phyloP scores from a whole-genome alignment of 2,888 invertebrate genomes.

The Epinotia ramella region DNA sequence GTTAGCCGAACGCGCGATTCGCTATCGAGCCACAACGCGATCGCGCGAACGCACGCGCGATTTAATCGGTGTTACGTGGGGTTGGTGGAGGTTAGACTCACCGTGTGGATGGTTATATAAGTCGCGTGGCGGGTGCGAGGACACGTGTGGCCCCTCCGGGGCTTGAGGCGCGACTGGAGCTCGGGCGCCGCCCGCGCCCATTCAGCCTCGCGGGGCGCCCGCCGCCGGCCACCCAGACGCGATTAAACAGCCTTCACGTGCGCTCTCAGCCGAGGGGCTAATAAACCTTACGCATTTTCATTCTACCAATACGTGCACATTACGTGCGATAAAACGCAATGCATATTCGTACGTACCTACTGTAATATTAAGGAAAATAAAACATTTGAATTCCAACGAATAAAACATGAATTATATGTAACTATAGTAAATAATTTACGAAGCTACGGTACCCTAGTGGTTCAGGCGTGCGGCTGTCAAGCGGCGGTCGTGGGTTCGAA shows the following conservation, averaged over 20 bases:
- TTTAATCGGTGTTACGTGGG: slow-evolving; percentile 56
- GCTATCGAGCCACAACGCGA: slow-evolving; percentile 47
- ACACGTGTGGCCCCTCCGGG: slow-evolving; percentile 81
- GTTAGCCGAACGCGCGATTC: slow-evolving; percentile 50
- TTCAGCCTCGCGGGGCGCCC: slow-evolving; percentile 67
- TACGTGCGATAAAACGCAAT: not conserved
- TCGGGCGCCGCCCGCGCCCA: slow-evolving; percentile 80
- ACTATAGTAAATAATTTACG: too few species aligned
- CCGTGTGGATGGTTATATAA: slow-evolving; percentile 84
- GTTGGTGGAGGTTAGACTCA: slow-evolving; percentile 76
- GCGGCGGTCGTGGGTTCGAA: too few species aligned
- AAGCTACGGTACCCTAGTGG: too few species aligned
- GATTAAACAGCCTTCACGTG: slow-evolving; percentile 78
- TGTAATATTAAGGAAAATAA: too few species aligned
- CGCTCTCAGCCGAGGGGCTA: slow-evolving; percentile 67
- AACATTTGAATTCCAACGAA: too few species aligned
- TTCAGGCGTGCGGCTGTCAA: too few species aligned
- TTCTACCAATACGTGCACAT: slow-evolving; percentile 56
- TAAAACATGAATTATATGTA: too few species aligned
- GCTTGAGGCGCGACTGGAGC: slow-evolving; percentile 79
- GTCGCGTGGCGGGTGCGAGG: slow-evolving; percentile 74
- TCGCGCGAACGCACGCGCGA: slow-evolving; percentile 54
- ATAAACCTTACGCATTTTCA: slow-evolving; percentile 72
- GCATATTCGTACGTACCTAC: too few species aligned
- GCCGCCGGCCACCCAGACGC: slow-evolving; percentile 73